Evolutionary conservation across 1,140 invertebrate species (phyloP), one percentile per base, ranked within the genome.

Genomic region (Achroia grisella): DNA sequence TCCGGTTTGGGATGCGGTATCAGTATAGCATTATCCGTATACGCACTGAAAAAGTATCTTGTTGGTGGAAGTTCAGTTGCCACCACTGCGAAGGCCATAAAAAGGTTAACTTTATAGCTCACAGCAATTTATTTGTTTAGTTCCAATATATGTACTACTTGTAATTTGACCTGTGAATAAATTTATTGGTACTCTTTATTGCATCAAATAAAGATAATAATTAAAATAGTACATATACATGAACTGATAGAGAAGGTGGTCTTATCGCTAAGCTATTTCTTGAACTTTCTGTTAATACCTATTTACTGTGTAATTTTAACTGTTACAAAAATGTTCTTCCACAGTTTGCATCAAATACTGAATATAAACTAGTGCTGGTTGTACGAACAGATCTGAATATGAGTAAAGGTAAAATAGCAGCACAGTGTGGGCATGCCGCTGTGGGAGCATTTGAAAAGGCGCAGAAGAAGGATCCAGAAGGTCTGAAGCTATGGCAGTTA

Each of bases 321-420:
- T n/a, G n/a, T n/a, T n/a, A n/a, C n/a, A n/a, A n/a, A n/a, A n/a
- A n/a, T n/a, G n/a, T 28, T n/a, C 30, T 34, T n/a, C 80, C 70
- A 17, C 71, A 81, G 75, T 71, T 79, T 36, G 31, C 51, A 34
- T 72, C 69, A 40, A 71, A 56, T 67, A 76, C 37, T 17, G 90
- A 92, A 63, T 91, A 90, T 48, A 97, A 96, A 87, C 83, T 98
- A 76, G 93, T 97, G 1, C 74, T 98, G 35, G 92, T 97, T 13
- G 93, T 97, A 1, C 87, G 96, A 68, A 95, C 90, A 69, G 96
- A 98, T 74, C 86, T 98, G 0, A 94, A 94, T 76, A 98, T 98
- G 96, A 91, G 93, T 11, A 97, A 96, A 89, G 97, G 97, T 10
- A 98, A 98, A 89, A 91, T 95, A 34, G 96, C 94, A 23, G 94